A percentile compares a stretch with the other conserved stretches of the same genome.
Conservation (phyloP, 2,797 vertebrate genomes). For the Bovichtus diacanthus region DNA sequence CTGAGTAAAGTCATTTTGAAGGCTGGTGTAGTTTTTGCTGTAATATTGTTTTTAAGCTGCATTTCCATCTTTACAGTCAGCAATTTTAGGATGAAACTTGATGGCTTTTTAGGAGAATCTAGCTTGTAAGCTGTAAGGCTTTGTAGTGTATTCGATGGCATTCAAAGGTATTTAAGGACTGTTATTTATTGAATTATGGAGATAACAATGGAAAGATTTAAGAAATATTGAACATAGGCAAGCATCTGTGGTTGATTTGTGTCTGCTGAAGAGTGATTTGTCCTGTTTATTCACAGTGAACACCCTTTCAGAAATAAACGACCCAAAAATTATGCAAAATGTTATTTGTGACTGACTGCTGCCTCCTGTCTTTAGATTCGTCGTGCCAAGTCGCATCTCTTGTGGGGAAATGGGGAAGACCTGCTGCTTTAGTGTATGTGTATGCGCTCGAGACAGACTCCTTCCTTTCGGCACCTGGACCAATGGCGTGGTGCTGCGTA, state of each 20-base stretch:
- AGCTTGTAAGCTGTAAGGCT: background rate
- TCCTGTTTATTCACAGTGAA: constrained; percentile 49
- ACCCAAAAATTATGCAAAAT: constrained; percentile 31
- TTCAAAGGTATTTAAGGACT: background rate
- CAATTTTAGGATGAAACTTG: background rate
- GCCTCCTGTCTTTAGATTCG: constrained; percentile 86
- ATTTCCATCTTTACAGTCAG: constrained; percentile 23
- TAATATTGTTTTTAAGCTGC: constrained; percentile 15
- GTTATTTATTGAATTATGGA: constrained; percentile 25
- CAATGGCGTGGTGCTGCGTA: constrained; percentile 77
- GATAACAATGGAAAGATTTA: background rate
- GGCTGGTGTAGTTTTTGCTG: constrained; percentile 39
- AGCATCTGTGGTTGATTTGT: constrained; percentile 12
- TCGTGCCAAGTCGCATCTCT: constrained; percentile 78
- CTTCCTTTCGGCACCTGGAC: constrained; percentile 82
- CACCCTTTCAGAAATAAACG: constrained; percentile 67
- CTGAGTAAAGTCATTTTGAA: constrained; percentile 21
- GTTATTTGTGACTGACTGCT: constrained; percentile 78
- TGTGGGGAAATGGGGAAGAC: constrained; percentile 78
- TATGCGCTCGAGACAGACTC: constrained; percentile 76
- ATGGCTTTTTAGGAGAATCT: constrained; percentile 13
- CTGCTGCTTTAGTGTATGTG: constrained; percentile 83
- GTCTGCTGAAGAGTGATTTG: constrained; percentile 22
- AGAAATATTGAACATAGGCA: background rate
- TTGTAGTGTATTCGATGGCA: constrained; percentile 16